phyloP scores from a whole-genome alignment of 2,113 vertebrate genomes.

The Saguinus imperator region DNA sequence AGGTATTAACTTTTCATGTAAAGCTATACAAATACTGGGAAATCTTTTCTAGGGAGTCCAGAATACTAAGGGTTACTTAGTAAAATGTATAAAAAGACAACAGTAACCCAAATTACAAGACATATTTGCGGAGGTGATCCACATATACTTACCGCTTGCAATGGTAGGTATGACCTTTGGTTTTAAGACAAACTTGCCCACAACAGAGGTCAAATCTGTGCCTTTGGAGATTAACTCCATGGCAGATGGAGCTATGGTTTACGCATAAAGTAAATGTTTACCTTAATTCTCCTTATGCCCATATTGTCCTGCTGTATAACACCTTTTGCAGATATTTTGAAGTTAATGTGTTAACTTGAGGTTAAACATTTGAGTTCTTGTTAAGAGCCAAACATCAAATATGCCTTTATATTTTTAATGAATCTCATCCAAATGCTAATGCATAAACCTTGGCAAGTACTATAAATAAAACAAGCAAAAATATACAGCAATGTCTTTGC shows the following conservation, averaged over 20 bases:
- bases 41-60: neutral
- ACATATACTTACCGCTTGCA: neutral
- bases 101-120: neutral
- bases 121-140: neutral
- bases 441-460: neutral
- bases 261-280: neutral
- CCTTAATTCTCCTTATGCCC: neutral
- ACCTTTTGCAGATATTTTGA: conserved; percentile 10
- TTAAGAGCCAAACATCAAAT: neutral
- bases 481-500: neutral
- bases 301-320: neutral
- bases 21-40: neutral
- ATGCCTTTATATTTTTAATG: neutral
- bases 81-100: neutral
- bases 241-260: neutral
- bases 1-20: neutral
- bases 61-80: neutral
- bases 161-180: neutral
- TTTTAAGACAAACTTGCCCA: neutral
- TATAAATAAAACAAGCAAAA: neutral
- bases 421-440: neutral
- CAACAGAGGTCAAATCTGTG: neutral
- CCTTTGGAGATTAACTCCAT: neutral
- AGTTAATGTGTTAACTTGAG: neutral
- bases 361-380: neutral